A percentile compares a stretch with the other conserved stretches of the same genome.
phyloP scores from a whole-genome alignment of 2,113 vertebrate genomes.

The Myrmecophaga tridactyla region DNA sequence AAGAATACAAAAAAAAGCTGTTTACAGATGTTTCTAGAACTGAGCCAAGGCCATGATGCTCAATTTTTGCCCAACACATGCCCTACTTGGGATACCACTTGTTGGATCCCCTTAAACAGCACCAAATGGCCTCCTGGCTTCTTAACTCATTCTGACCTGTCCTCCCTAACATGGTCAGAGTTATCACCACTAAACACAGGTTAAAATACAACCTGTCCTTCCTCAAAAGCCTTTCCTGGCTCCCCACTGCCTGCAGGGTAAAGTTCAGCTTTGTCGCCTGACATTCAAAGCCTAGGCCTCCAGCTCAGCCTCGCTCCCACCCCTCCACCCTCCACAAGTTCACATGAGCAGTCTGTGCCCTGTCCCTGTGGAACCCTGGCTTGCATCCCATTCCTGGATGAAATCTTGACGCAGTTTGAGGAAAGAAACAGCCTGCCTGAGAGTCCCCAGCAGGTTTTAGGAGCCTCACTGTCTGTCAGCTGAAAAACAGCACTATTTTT shows the following conservation, averaged over 20 bases:
- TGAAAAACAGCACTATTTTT: conserved; percentile 73
- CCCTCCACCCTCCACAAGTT: background rate
- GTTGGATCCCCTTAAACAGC: background rate
- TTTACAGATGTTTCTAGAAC: background rate
- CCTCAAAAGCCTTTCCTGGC: background rate
- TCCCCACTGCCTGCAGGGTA: background rate
- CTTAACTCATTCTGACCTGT: background rate
- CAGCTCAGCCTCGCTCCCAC: background rate
- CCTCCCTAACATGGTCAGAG: background rate
- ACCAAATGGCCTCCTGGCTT: background rate
- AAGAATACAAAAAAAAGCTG: background rate
- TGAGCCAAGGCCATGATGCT: background rate
- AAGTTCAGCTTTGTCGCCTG: accelerated
- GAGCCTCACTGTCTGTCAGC: conserved; percentile 71
- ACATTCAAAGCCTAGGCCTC: background rate
- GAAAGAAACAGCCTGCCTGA: conserved; percentile 62
- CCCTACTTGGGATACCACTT: background rate
- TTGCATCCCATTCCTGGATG: conserved; percentile 54
- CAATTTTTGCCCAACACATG: too few relatives aligned
- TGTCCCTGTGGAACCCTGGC: conserved; percentile 53
- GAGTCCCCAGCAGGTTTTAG: conserved; percentile 74
- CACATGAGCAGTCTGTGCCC: conserved; percentile 12
- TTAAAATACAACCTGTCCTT: background rate
- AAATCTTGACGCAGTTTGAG: conserved; percentile 50
- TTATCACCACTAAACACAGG: background rate